phyloP scores from a whole-genome alignment of 2,113 vertebrate species.

The Callipepla squamata region DNA sequence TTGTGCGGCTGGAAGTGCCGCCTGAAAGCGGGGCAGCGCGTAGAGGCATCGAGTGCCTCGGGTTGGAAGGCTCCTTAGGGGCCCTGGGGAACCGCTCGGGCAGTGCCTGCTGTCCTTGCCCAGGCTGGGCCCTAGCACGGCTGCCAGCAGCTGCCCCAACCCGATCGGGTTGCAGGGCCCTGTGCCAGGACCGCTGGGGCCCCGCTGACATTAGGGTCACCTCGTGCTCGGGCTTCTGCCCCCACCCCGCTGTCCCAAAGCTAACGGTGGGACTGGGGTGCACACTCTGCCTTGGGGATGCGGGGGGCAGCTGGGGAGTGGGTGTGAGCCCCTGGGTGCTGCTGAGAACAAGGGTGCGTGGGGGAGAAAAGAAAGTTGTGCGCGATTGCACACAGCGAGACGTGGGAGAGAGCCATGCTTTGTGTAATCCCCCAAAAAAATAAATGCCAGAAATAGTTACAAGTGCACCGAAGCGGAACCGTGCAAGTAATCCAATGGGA shows the following conservation, averaged over 20 bases:
- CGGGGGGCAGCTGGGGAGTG: not conserved
- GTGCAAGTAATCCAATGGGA: not conserved
- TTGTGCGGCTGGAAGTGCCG: not conserved
- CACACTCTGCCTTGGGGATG: too few species aligned
- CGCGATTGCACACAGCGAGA: not conserved
- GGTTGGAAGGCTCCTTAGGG: not conserved
- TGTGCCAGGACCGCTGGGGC: not conserved
- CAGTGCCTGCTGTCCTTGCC: not conserved
- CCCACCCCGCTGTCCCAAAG: too few species aligned
- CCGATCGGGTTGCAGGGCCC: not conserved
- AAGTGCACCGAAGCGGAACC: not conserved
- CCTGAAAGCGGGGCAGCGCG: not conserved
- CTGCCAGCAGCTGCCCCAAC: not conserved
- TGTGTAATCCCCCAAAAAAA: not conserved
- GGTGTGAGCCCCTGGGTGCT: fast-evolving
- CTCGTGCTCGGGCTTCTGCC: fast-evolving
- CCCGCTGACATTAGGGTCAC: not conserved
- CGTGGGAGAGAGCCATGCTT: not conserved
- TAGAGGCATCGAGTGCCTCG: too few species aligned
- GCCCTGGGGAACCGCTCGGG: too few species aligned
- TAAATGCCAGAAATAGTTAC: not conserved
- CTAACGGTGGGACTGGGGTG: too few species aligned
- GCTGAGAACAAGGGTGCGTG: not conserved
- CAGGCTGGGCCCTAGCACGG: not conserved
- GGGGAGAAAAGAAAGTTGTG: not conserved